phyloP scores from a whole-genome alignment of 2,797 vertebrate species.

The Gila robusta region DNA sequence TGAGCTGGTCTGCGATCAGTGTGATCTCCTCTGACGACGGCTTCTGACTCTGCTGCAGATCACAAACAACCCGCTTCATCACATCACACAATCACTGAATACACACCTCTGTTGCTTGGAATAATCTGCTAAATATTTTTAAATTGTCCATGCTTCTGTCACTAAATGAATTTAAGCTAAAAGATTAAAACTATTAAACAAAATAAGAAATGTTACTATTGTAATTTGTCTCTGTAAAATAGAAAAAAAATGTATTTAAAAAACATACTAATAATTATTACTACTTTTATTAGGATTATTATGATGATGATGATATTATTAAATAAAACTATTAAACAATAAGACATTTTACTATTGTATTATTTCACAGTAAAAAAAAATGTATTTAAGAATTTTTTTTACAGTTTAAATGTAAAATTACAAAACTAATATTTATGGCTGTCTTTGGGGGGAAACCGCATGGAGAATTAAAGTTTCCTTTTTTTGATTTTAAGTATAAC shows the following conservation, averaged over 20 bases:
- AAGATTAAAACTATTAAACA: no score
- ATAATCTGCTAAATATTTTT: not conserved
- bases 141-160: not conserved
- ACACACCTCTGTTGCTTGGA: not conserved
- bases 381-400: no score
- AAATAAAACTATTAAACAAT: no score
- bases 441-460: not conserved
- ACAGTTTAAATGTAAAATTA: not conserved
- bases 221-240: no score
- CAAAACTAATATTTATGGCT: not conserved
- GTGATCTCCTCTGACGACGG: conserved; percentile 91
- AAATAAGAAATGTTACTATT: no score
- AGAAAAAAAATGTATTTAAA: no score
- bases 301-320: no score
- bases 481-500: not conserved
- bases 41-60: conserved; percentile 84
- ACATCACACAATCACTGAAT: not conserved
- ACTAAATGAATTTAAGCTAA: not conserved
- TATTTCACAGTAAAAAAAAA: not conserved
- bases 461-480: not conserved
- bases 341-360: not conserved
- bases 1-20: conserved; percentile 89
- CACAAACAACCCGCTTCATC: not conserved
- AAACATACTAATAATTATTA: no score
- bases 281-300: no score